phyloP scores from a whole-genome alignment of 2,888 invertebrate genomes.

The Steromphala cineraria region DNA sequence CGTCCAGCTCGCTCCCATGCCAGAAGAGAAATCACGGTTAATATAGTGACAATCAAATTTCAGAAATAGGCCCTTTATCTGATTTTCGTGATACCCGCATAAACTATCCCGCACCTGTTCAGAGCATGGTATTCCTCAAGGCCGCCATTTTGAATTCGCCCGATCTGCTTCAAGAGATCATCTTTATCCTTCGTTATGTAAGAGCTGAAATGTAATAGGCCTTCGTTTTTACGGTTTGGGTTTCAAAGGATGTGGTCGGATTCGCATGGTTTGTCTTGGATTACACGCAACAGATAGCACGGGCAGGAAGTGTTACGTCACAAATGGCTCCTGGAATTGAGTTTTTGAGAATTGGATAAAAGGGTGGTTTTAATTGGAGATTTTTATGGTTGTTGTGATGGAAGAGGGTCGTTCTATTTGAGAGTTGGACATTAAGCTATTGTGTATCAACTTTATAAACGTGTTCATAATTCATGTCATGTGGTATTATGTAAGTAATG shows the following conservation, averaged over 20 bases:
- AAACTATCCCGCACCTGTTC: not conserved
- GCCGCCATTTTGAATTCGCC: not conserved
- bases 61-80: not conserved
- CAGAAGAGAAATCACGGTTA: not conserved
- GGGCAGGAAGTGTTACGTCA: too few species aligned
- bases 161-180: not conserved
- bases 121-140: not conserved
- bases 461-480: too few species aligned
- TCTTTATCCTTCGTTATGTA: not conserved
- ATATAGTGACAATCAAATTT: slow-evolving; percentile 10
- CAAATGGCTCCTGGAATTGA: too few species aligned
- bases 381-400: too few species aligned
- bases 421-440: too few species aligned
- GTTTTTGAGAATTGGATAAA: too few species aligned
- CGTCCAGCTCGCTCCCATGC: not conserved
- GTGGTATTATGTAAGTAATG: too few species aligned
- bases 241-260: not conserved
- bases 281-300: too few species aligned
- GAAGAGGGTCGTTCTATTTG: too few species aligned
- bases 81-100: not conserved
- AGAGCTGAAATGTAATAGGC: not conserved
- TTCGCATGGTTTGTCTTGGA: not conserved
- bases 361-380: too few species aligned
- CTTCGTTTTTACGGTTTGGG: not conserved
- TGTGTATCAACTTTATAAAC: too few species aligned